Conservation (phyloP, 2,113 vertebrate genomes). For the Spermophilus dauricus region DNA sequence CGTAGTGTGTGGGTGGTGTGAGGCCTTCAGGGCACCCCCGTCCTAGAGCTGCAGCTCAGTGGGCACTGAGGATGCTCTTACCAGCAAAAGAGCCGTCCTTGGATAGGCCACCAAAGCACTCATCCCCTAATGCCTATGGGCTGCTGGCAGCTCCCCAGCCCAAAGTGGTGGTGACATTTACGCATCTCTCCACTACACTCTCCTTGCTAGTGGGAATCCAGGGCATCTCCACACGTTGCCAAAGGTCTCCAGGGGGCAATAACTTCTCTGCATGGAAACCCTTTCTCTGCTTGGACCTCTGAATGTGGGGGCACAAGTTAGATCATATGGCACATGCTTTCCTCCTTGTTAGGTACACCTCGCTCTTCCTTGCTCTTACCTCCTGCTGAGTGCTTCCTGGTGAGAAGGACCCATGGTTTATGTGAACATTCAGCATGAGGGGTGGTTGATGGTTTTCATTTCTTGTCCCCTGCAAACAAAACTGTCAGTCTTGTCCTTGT, state of each 20-base stretch:
- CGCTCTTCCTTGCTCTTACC: not conserved
- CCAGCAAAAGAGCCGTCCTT: not conserved
- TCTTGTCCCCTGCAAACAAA: too few relatives aligned
- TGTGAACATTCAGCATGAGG: too few relatives aligned
- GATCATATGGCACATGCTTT: not conserved
- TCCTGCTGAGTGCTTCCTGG: not conserved
- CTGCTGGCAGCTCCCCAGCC: not conserved
- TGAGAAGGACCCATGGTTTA: not conserved
- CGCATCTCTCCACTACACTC: not conserved
- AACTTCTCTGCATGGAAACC: not conserved
- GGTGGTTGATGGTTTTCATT: too few relatives aligned
- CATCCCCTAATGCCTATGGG: not conserved
- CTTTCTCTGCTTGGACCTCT: accelerated
- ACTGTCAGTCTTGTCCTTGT: too few relatives aligned
- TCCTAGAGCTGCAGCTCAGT: not conserved
- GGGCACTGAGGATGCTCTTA: not conserved
- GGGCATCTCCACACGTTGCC: too few relatives aligned
- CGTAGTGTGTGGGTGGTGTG: accelerated
- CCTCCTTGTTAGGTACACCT: not conserved
- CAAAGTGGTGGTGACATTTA: not conserved
- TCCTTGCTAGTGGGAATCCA: too few relatives aligned
- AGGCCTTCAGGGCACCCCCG: not conserved
- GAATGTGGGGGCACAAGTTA: not conserved
- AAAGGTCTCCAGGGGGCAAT: not conserved
- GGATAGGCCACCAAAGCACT: not conserved